phyloP scores from a whole-genome alignment of 2,888 invertebrate species.

The Melanostoma mellinum region DNA sequence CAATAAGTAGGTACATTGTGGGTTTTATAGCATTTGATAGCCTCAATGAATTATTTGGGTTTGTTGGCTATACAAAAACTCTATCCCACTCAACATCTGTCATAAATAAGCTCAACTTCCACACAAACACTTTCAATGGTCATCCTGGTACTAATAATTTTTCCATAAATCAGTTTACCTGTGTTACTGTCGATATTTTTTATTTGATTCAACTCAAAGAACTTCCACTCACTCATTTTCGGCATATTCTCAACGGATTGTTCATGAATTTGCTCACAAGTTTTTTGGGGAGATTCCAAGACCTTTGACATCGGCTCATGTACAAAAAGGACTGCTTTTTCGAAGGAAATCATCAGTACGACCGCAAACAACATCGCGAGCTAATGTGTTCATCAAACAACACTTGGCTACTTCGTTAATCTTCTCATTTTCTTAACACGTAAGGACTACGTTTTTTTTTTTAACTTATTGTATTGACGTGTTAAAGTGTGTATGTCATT shows the following conservation, averaged over 20 bases:
- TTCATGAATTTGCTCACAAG: not conserved
- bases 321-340: constrained; percentile 61
- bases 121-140: constrained; percentile 31
- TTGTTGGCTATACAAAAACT: too few relatives aligned
- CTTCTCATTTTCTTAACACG: too few relatives aligned
- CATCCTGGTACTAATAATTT: too few relatives aligned
- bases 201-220: not conserved
- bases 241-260: not conserved
- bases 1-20: too few relatives aligned
- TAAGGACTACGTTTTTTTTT: too few relatives aligned
- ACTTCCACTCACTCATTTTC: not conserved
- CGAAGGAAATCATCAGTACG: constrained; percentile 50
- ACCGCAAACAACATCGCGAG: constrained; percentile 62
- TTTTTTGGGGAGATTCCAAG: constrained; percentile 58
- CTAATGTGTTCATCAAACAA: constrained; percentile 11
- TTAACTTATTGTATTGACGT: not conserved
- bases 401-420: too few relatives aligned
- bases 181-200: too few relatives aligned
- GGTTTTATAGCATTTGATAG: too few relatives aligned
- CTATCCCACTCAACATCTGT: too few relatives aligned
- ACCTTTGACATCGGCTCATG: not conserved
- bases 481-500: not conserved
- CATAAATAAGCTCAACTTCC: not conserved
- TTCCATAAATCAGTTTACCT: too few relatives aligned
- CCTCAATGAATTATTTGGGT: too few relatives aligned